Conservation (phyloP, 1,140 invertebrate species). For the Drosophila nikananu region DNA sequence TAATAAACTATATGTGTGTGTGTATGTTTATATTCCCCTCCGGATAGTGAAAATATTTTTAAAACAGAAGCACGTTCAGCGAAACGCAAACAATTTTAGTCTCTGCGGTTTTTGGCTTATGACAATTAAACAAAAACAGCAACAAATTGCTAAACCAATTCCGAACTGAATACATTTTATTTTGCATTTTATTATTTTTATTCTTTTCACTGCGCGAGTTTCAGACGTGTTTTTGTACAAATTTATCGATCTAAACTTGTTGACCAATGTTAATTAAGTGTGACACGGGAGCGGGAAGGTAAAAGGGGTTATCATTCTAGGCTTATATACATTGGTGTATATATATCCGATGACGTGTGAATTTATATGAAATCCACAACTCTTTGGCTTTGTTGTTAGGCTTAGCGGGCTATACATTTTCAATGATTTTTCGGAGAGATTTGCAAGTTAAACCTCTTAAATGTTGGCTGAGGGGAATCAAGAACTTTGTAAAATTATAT, state of each 20-base stretch:
- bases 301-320: not conserved
- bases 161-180: conserved; percentile 40
- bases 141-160: conserved; percentile 51
- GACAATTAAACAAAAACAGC: conserved; percentile 53
- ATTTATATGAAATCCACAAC: conserved; percentile 20
- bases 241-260: conserved; percentile 62
- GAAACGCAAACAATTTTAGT: conserved; percentile 39
- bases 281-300: not conserved
- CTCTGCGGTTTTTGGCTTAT: conserved; percentile 57
- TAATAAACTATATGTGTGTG: not conserved
- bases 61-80: conserved; percentile 34
- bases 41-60: conserved; percentile 21
- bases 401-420: conserved; percentile 19
- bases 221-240: conserved; percentile 49
- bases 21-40: not conserved
- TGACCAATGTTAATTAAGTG: conserved; percentile 72
- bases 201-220: conserved; percentile 12
- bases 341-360: conserved; percentile 29
- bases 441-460: not conserved
- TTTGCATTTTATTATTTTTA: conserved; percentile 30
- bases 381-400: conserved; percentile 21
- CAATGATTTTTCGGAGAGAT: conserved; percentile 14
- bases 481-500: not conserved
- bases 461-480: not conserved
- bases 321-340: not conserved